Conservation (phyloP, 2,113 vertebrate species). For the Hippocampus abdominalis region DNA sequence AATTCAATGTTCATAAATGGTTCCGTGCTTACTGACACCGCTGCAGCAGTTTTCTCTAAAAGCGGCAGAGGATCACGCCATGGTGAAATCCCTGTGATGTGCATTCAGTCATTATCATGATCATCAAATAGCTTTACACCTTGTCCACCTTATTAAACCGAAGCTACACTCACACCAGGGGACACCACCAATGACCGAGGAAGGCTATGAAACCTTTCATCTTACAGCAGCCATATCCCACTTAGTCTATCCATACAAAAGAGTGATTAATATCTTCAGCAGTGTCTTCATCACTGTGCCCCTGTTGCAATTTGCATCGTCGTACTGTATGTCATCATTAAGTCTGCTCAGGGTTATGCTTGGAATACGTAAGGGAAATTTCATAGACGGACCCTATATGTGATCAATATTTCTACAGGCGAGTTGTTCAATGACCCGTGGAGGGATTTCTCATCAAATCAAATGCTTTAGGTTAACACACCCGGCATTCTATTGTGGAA, state of each 20-base stretch:
- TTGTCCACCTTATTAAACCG: constrained; percentile 7
- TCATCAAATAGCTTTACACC: constrained; percentile 21
- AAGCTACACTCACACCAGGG: neutral
- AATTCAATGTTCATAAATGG: neutral
- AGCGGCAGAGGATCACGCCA: constrained; percentile 15
- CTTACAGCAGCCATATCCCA: neutral
- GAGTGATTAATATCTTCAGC: neutral
- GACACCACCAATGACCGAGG: neutral
- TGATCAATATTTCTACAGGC: constrained; percentile 29
- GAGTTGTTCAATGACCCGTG: neutral
- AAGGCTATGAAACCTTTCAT: constrained; percentile 15
- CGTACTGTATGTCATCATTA: neutral
- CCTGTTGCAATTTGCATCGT: neutral
- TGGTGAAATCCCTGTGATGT: neutral
- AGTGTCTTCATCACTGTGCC: neutral
- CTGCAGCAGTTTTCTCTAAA: constrained; percentile 11
- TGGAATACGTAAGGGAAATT: constrained; percentile 4
- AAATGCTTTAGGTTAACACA: neutral
- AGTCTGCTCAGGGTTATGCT: neutral
- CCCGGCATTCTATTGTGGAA: neutral
- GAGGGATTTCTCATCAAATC: constrained; percentile 15
- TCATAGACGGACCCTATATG: constrained; percentile 1
- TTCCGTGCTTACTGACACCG: neutral
- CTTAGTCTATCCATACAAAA: neutral
- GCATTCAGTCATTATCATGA: constrained; percentile 20